These are phyloP conservation scores for Oeneis ivallda DNA, from an alignment of 2,888 invertebrate species.

Conservation along the genomic window DNA sequence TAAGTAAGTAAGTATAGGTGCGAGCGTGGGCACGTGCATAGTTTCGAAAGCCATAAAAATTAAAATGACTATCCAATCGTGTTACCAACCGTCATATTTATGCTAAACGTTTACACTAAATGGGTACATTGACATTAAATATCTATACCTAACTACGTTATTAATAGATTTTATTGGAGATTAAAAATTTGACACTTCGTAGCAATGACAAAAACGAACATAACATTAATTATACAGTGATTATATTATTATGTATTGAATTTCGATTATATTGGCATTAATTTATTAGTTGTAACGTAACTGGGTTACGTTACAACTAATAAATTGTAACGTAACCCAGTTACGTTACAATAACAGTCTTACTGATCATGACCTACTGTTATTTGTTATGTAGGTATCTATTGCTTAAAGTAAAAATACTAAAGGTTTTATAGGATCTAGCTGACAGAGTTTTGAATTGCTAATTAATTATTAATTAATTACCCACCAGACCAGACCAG, in stretches of 20 bases:
- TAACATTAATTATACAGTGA: background rate
- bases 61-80: conserved; percentile 22
- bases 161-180: conserved; percentile 22
- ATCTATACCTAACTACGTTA: conserved; percentile 11
- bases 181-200: conserved; percentile 19
- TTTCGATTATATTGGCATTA: background rate
- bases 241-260: conserved; percentile 10
- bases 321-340: too few relatives aligned
- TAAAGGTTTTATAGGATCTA: too few relatives aligned
- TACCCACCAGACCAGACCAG: too few relatives aligned
- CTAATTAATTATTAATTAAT: too few relatives aligned
- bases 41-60: conserved; percentile 15
- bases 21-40: conserved; percentile 1
- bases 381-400: background rate
- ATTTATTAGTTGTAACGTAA: background rate
- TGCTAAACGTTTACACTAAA: conserved; percentile 24
- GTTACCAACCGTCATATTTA: conserved; percentile 22
- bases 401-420: too few relatives aligned
- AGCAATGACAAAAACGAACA: background rate
- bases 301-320: too few relatives aligned
- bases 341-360: too few relatives aligned
- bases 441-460: too few relatives aligned
- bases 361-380: background rate
- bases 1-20: background rate
- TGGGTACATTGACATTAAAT: conserved; percentile 28